These are phyloP conservation scores for Neotoxoptera formosana DNA, from an alignment of 1,140 invertebrate species.

Conservation along the genomic window DNA sequence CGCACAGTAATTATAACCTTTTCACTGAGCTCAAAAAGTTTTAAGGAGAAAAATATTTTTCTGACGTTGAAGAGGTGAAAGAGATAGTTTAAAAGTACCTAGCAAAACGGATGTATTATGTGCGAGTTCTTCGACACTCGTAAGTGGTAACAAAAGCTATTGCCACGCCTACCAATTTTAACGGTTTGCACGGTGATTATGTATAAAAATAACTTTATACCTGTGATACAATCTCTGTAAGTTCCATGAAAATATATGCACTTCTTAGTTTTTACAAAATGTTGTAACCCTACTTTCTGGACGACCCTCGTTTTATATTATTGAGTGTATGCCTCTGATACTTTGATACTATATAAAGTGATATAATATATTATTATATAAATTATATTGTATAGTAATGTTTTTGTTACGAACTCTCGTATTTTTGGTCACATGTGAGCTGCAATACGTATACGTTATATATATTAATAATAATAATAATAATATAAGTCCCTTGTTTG, in stretches of 20 bases:
- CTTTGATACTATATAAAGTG: neutral
- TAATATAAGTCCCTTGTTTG: slow-evolving; percentile 45
- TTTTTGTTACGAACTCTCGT: slow-evolving; percentile 38
- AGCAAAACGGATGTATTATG: neutral
- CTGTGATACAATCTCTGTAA: neutral
- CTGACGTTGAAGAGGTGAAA: neutral
- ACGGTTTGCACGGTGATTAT: too few species aligned
- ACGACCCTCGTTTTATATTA: neutral
- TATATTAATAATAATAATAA: neutral
- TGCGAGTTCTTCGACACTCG: neutral
- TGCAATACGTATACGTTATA: neutral
- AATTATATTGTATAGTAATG: neutral
- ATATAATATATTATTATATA: neutral
- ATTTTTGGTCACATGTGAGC: neutral
- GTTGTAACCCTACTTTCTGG: neutral
- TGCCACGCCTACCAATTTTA: neutral
- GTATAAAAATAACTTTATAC: neutral
- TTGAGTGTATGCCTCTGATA: neutral
- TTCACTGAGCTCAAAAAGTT: neutral
- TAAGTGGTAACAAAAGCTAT: neutral
- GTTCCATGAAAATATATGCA: neutral
- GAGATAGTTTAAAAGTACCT: neutral
- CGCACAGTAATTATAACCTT: neutral
- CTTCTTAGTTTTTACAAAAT: neutral
- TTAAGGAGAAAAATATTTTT: neutral